Base-by-base conservation (phyloP, 1,140 invertebrate species). In the Cryptotermes secundus region DNA sequence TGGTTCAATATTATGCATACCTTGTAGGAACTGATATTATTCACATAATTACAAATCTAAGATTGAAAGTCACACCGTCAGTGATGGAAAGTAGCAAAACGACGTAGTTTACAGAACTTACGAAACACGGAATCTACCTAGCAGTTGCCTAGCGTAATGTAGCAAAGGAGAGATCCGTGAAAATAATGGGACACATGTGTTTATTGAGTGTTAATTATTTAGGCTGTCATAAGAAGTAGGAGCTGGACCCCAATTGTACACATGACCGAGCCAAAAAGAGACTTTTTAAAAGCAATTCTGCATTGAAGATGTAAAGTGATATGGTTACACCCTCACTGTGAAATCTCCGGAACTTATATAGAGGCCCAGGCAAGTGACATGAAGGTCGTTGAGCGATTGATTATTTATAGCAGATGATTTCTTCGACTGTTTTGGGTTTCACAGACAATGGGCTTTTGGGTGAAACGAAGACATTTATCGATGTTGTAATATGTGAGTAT, bases 371-470 rank as follows among this genome's bases (percentile, higher is more conserved):
- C 24, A 80, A 82, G 35, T 84, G 84, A 84, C 84, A 84, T 83
- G 83, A 83, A 84, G 84, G 84, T 84, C 84, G 84, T 65, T 34
- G 36, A 59, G 79, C 49, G 81, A 84, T 84, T 84, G 84, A 84
- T 84, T 84, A 84, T 84, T 84, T 84, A 84, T 84, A 84, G 84
- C 84, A 84, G 84, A 84, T 84, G 84, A 84, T 84, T 84, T 45
- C 80, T 84, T 84, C n/a, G 53, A 82, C 34, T 53, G 45, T 81
- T 65, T 80, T n/a, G 65, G 24, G 80, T 84, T 84, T 84, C 80
- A 36, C 53, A 82, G 82, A 82, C 53, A 84, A 84, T 84, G 36
- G 34, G 53, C 31, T 38, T 81, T 59, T 65, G 42, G 80, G 34
- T 35, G 42, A 84, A 38, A 84, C 53, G 84, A 84, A 81, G 80